A percentile compares a stretch with the other conserved stretches of the same genome.
These are phyloP conservation scores for Iphiclides podalirius DNA, from an alignment of 2,888 invertebrate species.

Conservation along the genomic window DNA sequence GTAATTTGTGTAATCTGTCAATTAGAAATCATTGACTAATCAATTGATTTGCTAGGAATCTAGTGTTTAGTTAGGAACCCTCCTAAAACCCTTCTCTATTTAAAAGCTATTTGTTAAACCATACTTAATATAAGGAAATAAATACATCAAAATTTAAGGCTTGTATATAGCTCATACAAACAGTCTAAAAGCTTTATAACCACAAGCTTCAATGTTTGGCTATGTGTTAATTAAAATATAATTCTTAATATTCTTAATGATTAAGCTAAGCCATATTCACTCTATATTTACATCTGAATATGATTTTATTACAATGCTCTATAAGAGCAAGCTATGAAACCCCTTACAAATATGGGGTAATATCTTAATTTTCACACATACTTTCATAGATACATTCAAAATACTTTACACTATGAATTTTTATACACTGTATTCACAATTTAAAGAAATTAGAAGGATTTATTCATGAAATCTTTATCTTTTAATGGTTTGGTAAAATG, in stretches of 20 bases:
- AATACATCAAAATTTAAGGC: neutral
- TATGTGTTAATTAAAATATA: constrained; percentile 5
- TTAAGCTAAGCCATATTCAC: constrained; percentile 12
- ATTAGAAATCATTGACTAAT: no score
- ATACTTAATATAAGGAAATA: neutral
- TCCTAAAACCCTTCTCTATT: no score
- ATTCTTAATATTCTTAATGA: constrained; percentile 13
- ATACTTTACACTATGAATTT: no score
- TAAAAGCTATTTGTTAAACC: no score
- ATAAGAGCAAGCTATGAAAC: constrained; percentile 41
- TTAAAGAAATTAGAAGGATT: no score
- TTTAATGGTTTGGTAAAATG: no score
- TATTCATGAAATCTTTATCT: no score
- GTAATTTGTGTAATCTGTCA: no score
- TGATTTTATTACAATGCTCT: constrained; percentile 42
- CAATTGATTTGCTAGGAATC: no score
- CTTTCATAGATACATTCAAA: no score
- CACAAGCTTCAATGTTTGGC: neutral
- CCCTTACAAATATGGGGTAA: constrained; percentile 29
- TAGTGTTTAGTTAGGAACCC: no score
- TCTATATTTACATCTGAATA: constrained; percentile 21
- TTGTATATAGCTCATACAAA: neutral
- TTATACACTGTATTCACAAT: no score
- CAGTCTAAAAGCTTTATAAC: neutral
- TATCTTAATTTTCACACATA: constrained; percentile 18